Evolutionary conservation across 2,888 invertebrate species (phyloP).

Genomic region (Stictocephala bisonia): DNA sequence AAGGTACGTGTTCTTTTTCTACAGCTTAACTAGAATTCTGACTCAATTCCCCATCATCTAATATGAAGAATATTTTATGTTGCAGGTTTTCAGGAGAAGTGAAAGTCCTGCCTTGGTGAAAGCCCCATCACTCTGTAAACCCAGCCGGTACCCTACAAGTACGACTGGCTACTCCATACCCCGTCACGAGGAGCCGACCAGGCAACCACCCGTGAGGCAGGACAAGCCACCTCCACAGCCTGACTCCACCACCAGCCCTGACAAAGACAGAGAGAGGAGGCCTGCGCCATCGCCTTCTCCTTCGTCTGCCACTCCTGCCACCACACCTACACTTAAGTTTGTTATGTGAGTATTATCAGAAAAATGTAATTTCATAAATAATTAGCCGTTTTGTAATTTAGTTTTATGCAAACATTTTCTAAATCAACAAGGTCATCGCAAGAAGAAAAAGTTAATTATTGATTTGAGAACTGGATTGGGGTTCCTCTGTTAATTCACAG

Average conservation of each 20-base stretch:
- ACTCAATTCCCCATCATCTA: too few species aligned
- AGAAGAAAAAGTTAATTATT: too few species aligned
- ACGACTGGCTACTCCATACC: not conserved
- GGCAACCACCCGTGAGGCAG: not conserved
- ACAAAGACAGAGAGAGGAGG: not conserved
- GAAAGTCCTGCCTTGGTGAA: conserved; percentile 38
- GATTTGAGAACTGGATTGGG: too few species aligned
- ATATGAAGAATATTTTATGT: not conserved
- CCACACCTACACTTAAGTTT: conserved; percentile 15
- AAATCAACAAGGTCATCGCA: too few species aligned
- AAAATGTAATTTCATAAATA: too few species aligned
- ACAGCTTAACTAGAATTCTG: not conserved
- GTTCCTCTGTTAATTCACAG: too few species aligned
- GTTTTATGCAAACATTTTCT: too few species aligned
- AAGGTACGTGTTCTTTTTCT: not conserved
- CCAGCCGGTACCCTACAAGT: too few species aligned
- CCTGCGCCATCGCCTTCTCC: not conserved
- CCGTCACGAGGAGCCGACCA: not conserved
- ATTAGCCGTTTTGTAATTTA: too few species aligned
- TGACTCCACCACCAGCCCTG: conserved; percentile 23
- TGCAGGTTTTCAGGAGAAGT: conserved; percentile 39
- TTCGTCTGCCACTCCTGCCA: not conserved
- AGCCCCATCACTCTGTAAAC: too few species aligned
- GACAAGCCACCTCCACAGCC: not conserved
- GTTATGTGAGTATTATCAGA: not conserved